These are phyloP conservation scores for Pomacea maculata DNA, from an alignment of 1,140 invertebrate genomes.

Conservation along the genomic window DNA sequence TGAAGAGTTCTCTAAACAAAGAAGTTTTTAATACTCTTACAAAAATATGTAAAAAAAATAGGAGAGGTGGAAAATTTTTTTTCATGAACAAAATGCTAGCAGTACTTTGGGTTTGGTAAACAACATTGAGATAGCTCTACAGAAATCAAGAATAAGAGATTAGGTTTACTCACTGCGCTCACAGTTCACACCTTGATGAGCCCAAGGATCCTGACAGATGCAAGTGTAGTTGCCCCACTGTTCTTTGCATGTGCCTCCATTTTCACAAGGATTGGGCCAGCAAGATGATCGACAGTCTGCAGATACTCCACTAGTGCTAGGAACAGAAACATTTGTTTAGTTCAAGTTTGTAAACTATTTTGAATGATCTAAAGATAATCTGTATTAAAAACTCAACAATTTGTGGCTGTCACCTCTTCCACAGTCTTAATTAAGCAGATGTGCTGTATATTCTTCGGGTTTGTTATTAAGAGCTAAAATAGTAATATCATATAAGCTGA, in stretches of 20 bases:
- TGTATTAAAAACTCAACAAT: neutral
- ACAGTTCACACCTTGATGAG: constrained; percentile 87
- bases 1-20: neutral
- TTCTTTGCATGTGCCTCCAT: constrained; percentile 89
- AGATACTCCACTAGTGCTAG: constrained; percentile 70
- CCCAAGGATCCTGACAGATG: constrained; percentile 81
- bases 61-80: neutral
- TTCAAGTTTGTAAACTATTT: neutral
- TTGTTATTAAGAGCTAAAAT: too few relatives aligned
- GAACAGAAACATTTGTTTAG: constrained; percentile 6
- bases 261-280: constrained; percentile 91
- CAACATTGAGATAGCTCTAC: too few relatives aligned
- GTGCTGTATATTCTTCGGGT: too few relatives aligned
- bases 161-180: constrained; percentile 79
- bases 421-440: too few relatives aligned
- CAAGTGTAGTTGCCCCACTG: constrained; percentile 92
- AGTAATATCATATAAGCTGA: too few relatives aligned
- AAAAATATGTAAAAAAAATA: neutral
- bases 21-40: neutral
- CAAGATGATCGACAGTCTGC: constrained; percentile 93
- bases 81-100: neutral
- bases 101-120: neutral
- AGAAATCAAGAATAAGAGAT: too few relatives aligned
- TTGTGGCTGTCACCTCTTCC: neutral
- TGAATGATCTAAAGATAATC: neutral